Evolutionary conservation across 2,797 vertebrate species (phyloP).

Genomic region (Halcyon leucocephala): DNA sequence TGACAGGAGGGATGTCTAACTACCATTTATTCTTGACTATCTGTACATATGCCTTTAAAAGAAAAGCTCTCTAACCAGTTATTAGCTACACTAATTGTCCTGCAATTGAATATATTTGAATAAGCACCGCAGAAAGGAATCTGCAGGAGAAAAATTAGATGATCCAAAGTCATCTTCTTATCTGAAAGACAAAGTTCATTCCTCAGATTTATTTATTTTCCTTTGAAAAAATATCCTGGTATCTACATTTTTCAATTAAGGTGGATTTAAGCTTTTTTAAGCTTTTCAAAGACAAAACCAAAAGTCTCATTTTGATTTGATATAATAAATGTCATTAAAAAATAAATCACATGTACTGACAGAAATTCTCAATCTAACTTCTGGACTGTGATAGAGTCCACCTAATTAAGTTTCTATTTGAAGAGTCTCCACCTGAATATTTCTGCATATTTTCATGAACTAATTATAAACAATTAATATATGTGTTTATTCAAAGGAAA

Average conservation of each 20-base stretch:
- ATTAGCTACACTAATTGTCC: background rate
- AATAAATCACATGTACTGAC: background rate
- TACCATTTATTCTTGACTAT: background rate
- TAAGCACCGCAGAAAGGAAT: background rate
- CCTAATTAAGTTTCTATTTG: background rate
- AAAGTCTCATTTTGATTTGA: background rate
- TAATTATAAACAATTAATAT: background rate
- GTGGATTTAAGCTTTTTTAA: background rate
- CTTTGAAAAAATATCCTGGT: background rate
- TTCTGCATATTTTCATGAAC: background rate
- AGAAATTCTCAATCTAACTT: background rate
- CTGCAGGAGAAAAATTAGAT: background rate
- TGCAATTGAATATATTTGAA: background rate
- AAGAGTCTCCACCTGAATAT: background rate
- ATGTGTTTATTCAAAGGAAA: background rate
- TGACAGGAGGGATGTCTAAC: rapidly evolving
- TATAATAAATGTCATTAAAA: rapidly evolving
- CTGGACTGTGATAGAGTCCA: background rate
- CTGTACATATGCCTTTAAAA: background rate
- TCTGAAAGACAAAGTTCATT: background rate
- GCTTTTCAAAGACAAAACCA: background rate
- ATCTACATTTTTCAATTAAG: background rate
- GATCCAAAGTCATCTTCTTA: background rate
- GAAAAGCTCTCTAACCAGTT: background rate
- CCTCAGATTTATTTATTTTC: background rate